These are phyloP conservation scores for Megastigmus dorsalis DNA, from an alignment of 2,888 invertebrate genomes.

Conservation along the genomic window DNA sequence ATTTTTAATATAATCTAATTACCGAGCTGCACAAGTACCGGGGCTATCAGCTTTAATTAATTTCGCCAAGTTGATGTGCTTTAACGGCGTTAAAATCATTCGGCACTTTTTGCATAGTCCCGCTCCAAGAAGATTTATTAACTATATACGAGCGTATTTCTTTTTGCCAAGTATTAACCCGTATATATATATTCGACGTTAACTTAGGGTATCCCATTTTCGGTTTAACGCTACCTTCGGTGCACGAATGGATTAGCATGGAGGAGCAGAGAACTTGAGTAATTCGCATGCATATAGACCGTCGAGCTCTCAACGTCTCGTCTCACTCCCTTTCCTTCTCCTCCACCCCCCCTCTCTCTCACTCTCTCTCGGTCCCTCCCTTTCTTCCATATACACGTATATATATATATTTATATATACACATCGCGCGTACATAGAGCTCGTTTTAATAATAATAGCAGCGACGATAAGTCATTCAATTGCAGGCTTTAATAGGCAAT, in stretches of 20 bases:
- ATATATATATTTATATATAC: background rate
- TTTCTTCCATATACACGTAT: background rate
- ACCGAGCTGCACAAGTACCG: too few relatives aligned
- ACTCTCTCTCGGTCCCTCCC: background rate
- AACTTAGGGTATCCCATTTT: slow-evolving; percentile 21
- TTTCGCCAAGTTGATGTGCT: too few relatives aligned
- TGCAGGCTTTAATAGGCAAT: too few relatives aligned
- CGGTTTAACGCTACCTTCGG: slow-evolving; percentile 11
- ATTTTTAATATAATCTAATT: too few relatives aligned
- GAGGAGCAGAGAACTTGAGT: slow-evolving; percentile 18
- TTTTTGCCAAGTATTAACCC: background rate
- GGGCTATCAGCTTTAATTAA: too few relatives aligned
- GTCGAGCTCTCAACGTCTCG: too few relatives aligned
- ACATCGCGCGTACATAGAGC: background rate
- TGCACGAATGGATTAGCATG: slow-evolving; percentile 8
- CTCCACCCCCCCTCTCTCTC: background rate
- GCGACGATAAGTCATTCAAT: too few relatives aligned
- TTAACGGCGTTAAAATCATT: too few relatives aligned
- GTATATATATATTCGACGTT: background rate
- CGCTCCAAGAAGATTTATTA: too few relatives aligned
- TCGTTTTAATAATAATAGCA: too few relatives aligned
- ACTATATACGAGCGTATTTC: too few relatives aligned
- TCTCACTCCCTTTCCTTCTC: background rate
- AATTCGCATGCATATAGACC: slow-evolving; percentile 27
- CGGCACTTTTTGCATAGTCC: too few relatives aligned